Conservation (phyloP, 1,140 invertebrate species). For the Sitobion miscanthi region DNA sequence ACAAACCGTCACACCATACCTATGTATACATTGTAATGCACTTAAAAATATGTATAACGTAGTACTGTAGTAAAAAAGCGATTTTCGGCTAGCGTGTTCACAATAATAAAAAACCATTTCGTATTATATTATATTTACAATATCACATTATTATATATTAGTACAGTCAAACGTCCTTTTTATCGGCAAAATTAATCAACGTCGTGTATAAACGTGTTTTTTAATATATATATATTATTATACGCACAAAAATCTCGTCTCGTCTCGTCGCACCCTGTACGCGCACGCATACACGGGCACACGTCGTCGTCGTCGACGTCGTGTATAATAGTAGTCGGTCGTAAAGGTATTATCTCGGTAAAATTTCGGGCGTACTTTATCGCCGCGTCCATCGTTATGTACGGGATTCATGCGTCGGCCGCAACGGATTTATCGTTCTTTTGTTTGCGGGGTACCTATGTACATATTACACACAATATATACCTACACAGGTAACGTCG, state of each 20-base stretch:
- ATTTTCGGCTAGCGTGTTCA: background rate
- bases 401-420: conserved; percentile 22
- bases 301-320: background rate
- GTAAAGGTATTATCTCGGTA: background rate
- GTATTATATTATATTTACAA: background rate
- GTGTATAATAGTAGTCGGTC: background rate
- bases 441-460: conserved; percentile 27
- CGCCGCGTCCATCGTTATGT: conserved; percentile 31
- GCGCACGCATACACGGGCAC: background rate
- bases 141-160: background rate
- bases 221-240: background rate
- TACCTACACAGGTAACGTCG: conserved; percentile 21
- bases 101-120: background rate
- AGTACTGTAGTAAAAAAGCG: background rate
- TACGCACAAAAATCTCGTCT: background rate
- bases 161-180: background rate
- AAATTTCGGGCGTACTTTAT: conserved; percentile 47
- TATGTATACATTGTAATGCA: background rate
- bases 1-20: too few relatives aligned
- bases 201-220: conserved; percentile 3
- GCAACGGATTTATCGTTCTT: conserved; percentile 51
- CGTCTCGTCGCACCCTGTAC: conserved; percentile 34
- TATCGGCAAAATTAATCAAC: conserved; percentile 24
- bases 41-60: background rate
- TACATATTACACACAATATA: background rate